Evolutionary conservation across 2,113 vertebrate species (phyloP).

Genomic region (Epinephelus moara): DNA sequence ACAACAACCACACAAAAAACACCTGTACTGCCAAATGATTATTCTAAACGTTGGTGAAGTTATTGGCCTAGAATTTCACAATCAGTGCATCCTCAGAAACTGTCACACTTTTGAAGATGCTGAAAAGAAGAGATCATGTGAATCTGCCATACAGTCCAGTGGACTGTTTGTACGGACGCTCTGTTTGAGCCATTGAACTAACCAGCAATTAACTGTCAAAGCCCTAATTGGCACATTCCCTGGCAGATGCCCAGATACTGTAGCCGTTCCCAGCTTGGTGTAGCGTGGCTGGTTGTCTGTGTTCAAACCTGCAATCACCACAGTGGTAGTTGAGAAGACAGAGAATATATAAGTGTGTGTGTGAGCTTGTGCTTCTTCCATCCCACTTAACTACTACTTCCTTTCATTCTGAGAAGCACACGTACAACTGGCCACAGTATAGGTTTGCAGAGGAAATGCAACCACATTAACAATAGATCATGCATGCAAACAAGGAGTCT

Average conservation of each 20-base stretch:
- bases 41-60: no score
- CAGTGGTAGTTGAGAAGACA: constrained; percentile 30
- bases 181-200: constrained; percentile 45
- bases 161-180: constrained; percentile 31
- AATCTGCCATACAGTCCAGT: constrained; percentile 11
- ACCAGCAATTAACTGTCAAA: constrained; percentile 67
- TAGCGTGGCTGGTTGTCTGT: constrained; percentile 24
- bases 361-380: constrained; percentile 1
- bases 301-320: constrained; percentile 67
- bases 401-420: constrained; percentile 10
- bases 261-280: constrained; percentile 48
- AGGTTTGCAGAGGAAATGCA: not conserved
- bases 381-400: constrained; percentile 33
- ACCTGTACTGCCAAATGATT: no score
- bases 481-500: not conserved
- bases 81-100: no score
- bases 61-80: no score
- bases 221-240: constrained; percentile 66
- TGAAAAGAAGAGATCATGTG: not conserved
- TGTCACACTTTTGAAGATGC: not conserved
- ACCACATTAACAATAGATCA: not conserved
- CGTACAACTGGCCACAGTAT: not conserved
- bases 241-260: constrained; percentile 55
- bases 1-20: no score
- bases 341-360: constrained; percentile 4